Base-by-base conservation (phyloP, 2,797 vertebrate species). In the Hippoglossus hippoglossus region DNA sequence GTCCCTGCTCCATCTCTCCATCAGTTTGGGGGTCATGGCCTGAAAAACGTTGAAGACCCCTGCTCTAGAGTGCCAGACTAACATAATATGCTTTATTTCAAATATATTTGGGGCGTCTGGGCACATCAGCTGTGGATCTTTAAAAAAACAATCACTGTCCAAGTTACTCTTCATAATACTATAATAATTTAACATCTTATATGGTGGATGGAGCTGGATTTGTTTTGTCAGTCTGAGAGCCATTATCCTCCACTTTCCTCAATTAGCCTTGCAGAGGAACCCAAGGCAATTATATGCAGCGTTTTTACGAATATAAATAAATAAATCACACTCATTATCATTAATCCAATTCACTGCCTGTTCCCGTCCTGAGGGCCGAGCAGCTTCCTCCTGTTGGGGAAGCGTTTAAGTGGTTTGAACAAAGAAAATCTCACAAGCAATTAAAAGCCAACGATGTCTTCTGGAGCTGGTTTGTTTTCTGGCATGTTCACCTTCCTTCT, bases 391-490 rank as follows among this genome's bases (percentile, higher is more conserved):
- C 36, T n/a, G 8, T 21, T 6, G 52, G 44, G 31, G 24, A 55
- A 58, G 31, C 4, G 0, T 39, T 76, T 49, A 65, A 64, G 61
- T 21, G 28, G 31, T 71, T 53, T 47, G 61, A 74, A 64, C 31
- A n/a, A 53, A 80, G 41, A 80, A 81, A 74, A 85, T 76, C 71
- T 50, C 26, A 36, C 65, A 75, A 77, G 60, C 65, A 59, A 53
- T 73, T 75, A 53, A 69, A 79, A 74, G 68, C 39, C 53, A 76
- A 73, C 61, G 6, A 55, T 50, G 71, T 76, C 52, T 60, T 55
- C 66, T 76, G 76, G 67, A 83, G 80, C 36, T 54, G n/a, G 24
- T 82, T 77, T 72, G 65, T 74, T 77, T 67, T 68, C 67, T 81
- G 85, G 80, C 81, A 18, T 63, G 56, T 49, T 1, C 50, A 61